A percentile compares a stretch with the other conserved stretches of the same genome.
phyloP scores from a whole-genome alignment of 2,113 vertebrate genomes.

The Platysternon megacephalum region DNA sequence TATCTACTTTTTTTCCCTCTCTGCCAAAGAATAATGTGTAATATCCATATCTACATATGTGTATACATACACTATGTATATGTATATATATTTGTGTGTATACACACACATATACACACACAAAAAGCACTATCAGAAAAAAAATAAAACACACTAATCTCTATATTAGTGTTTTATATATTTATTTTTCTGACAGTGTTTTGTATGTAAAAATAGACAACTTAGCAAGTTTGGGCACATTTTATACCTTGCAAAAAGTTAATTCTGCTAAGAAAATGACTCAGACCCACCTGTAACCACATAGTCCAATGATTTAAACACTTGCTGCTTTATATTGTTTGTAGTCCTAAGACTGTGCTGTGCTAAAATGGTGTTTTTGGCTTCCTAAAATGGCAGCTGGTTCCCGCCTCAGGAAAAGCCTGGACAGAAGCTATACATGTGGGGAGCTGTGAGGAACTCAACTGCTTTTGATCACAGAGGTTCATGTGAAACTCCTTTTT shows the following conservation, averaged over 20 bases:
- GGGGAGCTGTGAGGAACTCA: conserved; percentile 16
- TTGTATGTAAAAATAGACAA: background rate
- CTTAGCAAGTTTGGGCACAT: background rate
- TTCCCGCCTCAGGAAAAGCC: background rate
- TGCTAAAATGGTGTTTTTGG: conserved; percentile 32
- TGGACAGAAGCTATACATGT: conserved; percentile 34
- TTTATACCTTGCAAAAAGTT: conserved; percentile 11
- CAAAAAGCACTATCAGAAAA: background rate
- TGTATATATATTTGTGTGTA: too few species aligned
- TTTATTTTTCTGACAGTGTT: background rate
- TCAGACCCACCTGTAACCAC: background rate
- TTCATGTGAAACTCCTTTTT: background rate
- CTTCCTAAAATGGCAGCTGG: conserved; percentile 52
- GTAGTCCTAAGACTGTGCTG: conserved; percentile 32
- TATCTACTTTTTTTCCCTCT: background rate
- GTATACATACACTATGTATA: too few species aligned
- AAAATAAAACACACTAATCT: background rate
- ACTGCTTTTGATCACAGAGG: background rate
- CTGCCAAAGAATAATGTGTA: background rate
- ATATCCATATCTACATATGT: background rate
- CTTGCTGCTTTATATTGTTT: conserved; percentile 14
- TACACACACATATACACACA: background rate
- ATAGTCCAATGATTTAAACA: conserved; percentile 5
- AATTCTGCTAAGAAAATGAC: conserved; percentile 5
- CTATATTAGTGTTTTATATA: background rate